These are phyloP conservation scores for Atherix ibis DNA, from an alignment of 2,888 invertebrate genomes.

Conservation along the genomic window DNA sequence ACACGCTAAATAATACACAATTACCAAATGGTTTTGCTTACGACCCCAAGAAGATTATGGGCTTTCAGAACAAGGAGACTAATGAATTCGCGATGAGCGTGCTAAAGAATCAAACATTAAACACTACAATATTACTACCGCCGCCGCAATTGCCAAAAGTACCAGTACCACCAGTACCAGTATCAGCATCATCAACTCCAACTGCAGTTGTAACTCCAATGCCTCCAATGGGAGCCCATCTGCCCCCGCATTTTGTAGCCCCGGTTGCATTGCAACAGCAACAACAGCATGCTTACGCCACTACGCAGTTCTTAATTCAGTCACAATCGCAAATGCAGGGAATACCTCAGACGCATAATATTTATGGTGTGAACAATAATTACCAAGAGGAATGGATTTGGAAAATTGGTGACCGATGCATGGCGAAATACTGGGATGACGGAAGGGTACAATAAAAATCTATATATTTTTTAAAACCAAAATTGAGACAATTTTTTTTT, in stretches of 20 bases:
- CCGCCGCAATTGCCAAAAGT: constrained; percentile 4
- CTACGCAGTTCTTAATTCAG: constrained; percentile 9
- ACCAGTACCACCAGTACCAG: constrained; percentile 8
- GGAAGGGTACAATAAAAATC: constrained; percentile 43
- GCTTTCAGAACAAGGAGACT: constrained; percentile 31
- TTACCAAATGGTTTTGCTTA: constrained; percentile 26
- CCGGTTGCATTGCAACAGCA: constrained; percentile 1
- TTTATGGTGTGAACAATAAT: no score
- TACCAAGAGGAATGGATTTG: no score
- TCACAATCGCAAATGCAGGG: constrained; percentile 16
- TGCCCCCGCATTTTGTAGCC: constrained; percentile 6
- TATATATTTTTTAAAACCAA: constrained; percentile 1
- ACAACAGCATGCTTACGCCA: constrained; percentile 2
- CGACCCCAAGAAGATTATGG: constrained; percentile 32
- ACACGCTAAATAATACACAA: constrained; percentile 10
- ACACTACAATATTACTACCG: constrained; percentile 15
- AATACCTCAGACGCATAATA: constrained; percentile 17
- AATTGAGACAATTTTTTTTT: constrained; percentile 17
- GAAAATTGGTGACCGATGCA: constrained; percentile 67
- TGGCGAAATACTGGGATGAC: constrained; percentile 90
- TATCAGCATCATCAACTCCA: no score
- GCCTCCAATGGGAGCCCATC: constrained; percentile 8
- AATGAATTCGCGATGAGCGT: constrained; percentile 32
- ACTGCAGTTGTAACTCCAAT: constrained; percentile 12
- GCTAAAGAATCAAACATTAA: constrained; percentile 25